Evolutionary conservation across 2,888 invertebrate species (phyloP).

Genomic region (Thyatira batis): DNA sequence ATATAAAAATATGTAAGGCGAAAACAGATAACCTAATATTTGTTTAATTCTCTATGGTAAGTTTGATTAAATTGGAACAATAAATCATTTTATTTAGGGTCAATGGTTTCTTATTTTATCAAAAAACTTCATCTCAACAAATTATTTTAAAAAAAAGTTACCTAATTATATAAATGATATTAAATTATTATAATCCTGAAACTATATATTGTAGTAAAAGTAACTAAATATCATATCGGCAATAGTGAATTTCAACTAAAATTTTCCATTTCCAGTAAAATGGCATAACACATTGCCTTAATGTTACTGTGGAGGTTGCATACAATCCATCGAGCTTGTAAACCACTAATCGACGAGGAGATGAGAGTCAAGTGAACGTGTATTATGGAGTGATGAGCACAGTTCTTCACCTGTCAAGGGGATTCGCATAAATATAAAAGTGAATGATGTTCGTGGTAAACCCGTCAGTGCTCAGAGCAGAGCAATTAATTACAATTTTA

Average conservation of each 20-base stretch:
- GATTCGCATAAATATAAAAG: constrained; percentile 76
- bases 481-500: constrained; percentile 79
- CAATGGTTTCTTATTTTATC: too few species aligned
- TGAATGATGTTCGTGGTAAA: constrained; percentile 70
- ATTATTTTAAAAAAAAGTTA: too few species aligned
- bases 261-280: not conserved
- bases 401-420: constrained; percentile 68
- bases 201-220: too few species aligned
- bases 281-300: not conserved
- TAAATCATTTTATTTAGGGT: too few species aligned
- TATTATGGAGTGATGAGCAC: constrained; percentile 56
- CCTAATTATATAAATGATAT: too few species aligned
- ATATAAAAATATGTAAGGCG: too few species aligned
- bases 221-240: not conserved
- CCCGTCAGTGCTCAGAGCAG: constrained; percentile 65
- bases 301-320: not conserved
- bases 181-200: too few species aligned
- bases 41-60: too few species aligned
- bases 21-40: too few species aligned
- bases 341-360: constrained; percentile 6
- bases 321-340: not conserved
- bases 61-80: too few species aligned
- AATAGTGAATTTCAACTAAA: not conserved
- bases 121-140: too few species aligned
- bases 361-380: constrained; percentile 38